Percentiles rank a stretch among this genome's conserved stretches.
phyloP scores from a whole-genome alignment of 2,888 invertebrate genomes.

The Proisotoma minuta region DNA sequence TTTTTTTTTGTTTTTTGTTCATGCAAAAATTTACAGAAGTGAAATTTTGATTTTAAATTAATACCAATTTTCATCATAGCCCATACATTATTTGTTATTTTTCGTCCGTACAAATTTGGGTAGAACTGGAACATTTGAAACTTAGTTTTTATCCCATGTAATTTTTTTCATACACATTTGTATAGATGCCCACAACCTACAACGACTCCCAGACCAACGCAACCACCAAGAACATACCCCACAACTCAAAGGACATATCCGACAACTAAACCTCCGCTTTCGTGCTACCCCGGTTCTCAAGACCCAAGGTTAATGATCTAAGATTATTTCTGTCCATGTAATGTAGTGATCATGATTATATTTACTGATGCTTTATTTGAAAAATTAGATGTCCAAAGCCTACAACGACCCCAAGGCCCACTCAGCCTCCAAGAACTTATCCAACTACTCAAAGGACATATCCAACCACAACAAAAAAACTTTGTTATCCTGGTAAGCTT shows the following conservation, averaged over 20 bases:
- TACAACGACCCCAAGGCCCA: too few species aligned
- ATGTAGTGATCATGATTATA: conserved; percentile 3
- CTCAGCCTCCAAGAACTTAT: conserved; percentile 2
- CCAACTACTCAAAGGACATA: background rate
- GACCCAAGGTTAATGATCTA: too few species aligned
- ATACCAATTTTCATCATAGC: too few species aligned
- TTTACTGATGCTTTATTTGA: conserved; percentile 1
- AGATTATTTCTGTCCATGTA: conserved; percentile 16
- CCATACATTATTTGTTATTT: background rate
- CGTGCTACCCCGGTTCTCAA: background rate
- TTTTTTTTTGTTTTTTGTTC: too few species aligned
- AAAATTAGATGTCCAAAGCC: conserved; percentile 13
- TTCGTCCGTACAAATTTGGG: background rate
- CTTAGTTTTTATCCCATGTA: too few species aligned
- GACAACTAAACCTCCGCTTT: background rate
- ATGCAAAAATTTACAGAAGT: too few species aligned
- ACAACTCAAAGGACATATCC: conserved; percentile 11
- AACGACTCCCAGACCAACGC: background rate
- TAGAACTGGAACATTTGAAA: too few species aligned
- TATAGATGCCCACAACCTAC: background rate
- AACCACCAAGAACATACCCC: background rate
- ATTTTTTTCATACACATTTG: too few species aligned
- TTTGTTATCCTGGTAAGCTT: background rate
- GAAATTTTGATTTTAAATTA: too few species aligned
- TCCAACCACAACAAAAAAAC: background rate